These are phyloP conservation scores for Crypturellus undulatus DNA, from an alignment of 2,113 vertebrate species.

Conservation along the genomic window DNA sequence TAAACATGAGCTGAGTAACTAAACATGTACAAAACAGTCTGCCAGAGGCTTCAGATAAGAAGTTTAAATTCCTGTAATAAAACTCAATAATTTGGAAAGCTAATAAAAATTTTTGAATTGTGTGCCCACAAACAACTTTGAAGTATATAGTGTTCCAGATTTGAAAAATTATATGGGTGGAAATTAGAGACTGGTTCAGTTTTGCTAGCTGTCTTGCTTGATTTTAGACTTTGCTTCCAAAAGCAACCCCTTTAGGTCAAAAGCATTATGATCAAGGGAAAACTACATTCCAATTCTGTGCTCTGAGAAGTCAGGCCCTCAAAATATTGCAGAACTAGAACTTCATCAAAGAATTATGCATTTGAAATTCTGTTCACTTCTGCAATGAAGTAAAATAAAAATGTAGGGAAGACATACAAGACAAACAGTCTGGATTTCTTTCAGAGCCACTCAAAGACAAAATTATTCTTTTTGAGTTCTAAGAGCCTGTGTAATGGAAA, in stretches of 20 bases:
- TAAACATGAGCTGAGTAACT: neutral
- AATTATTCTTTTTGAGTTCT: neutral
- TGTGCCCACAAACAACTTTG: neutral
- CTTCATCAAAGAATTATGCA: neutral
- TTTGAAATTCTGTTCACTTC: fast-evolving
- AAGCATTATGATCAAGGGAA: neutral
- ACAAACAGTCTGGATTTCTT: neutral
- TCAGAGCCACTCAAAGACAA: too few species aligned
- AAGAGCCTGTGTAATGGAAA: neutral
- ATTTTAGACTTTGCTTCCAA: neutral
- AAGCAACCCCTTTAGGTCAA: fast-evolving
- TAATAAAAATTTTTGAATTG: neutral
- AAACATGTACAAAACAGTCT: neutral
- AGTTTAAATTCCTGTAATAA: neutral
- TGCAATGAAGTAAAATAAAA: neutral
- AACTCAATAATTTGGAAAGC: neutral
- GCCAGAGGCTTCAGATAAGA: neutral
- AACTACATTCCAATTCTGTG: neutral
- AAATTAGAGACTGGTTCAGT: neutral
- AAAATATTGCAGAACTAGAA: neutral
- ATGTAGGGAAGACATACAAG: neutral
- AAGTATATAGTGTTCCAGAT: neutral
- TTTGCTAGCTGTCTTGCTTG: neutral
- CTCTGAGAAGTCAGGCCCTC: neutral
- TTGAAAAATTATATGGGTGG: neutral